phyloP scores from a whole-genome alignment of 2,797 vertebrate species.

The Loris lydekkerianus region DNA sequence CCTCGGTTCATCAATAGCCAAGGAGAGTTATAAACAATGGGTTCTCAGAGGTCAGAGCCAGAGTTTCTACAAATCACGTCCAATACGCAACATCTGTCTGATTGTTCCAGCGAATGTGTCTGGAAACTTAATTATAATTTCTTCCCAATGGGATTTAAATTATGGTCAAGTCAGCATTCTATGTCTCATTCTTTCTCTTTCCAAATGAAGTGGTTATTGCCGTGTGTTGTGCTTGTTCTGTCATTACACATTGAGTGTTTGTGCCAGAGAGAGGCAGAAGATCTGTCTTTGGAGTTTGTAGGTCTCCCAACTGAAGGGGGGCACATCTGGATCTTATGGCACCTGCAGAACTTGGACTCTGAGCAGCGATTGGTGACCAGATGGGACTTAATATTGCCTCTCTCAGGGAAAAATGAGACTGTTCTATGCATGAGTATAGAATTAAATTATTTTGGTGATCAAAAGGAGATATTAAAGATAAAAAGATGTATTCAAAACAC shows the following conservation, averaged over 20 bases:
- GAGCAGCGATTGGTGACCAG: not conserved
- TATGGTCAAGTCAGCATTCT: fast-evolving
- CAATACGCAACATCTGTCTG: not conserved
- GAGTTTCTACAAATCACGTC: not conserved
- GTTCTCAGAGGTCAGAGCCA: not conserved
- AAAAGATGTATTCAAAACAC: not conserved
- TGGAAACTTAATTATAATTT: not conserved
- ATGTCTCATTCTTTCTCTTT: not conserved
- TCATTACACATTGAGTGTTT: not conserved
- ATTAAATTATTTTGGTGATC: not conserved
- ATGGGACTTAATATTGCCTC: not conserved
- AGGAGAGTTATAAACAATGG: not conserved
- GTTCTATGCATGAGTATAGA: not conserved
- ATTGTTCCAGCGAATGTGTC: not conserved
- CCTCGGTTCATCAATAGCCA: not conserved
- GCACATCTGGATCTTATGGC: not conserved
- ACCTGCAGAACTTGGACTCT: not conserved
- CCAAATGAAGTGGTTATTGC: fast-evolving
- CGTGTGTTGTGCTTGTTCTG: not conserved
- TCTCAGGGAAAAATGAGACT: not conserved
- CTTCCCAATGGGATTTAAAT: not conserved
- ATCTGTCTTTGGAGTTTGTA: not conserved
- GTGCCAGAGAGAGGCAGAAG: not conserved
- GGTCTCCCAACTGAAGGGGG: not conserved
- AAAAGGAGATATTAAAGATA: not conserved